Conservation (phyloP, 2,888 invertebrate genomes). For the Brenthis daphne region DNA sequence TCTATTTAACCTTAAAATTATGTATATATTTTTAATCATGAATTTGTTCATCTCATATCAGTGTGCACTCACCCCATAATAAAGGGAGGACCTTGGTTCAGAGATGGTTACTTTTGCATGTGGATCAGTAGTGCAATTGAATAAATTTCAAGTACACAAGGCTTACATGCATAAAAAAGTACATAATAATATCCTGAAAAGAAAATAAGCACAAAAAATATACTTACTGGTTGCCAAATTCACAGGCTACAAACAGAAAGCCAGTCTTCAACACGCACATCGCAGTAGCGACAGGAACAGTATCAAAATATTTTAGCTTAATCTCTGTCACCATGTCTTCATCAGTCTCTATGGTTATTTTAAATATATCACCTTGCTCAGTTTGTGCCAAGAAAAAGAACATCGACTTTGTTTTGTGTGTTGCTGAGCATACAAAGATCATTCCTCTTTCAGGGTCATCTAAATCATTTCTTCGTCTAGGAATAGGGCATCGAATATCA, state of each 20-base stretch:
- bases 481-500: slow-evolving; percentile 98
- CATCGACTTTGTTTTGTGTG: slow-evolving; percentile 99
- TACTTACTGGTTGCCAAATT: slow-evolving; percentile 99
- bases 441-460: slow-evolving; percentile 99
- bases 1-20: too few species aligned
- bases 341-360: slow-evolving; percentile 97
- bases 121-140: slow-evolving; percentile 51
- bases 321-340: slow-evolving; percentile 99
- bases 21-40: background rate
- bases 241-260: slow-evolving; percentile 98
- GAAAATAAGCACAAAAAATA: slow-evolving; percentile 13
- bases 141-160: slow-evolving; percentile 51
- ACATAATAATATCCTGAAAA: slow-evolving; percentile 24
- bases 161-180: slow-evolving; percentile 49
- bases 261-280: slow-evolving; percentile 99
- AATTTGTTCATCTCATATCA: slow-evolving; percentile 78
- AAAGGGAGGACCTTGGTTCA: slow-evolving; percentile 85
- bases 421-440: slow-evolving; percentile 99
- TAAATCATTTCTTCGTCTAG: slow-evolving; percentile 96
- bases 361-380: slow-evolving; percentile 95
- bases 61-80: slow-evolving; percentile 81
- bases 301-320: slow-evolving; percentile 99
- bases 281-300: slow-evolving; percentile 97
- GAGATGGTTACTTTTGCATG: slow-evolving; percentile 77
- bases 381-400: slow-evolving; percentile 99